Conservation (phyloP, 2,113 vertebrate genomes). For the Oreochromis aureus region DNA sequence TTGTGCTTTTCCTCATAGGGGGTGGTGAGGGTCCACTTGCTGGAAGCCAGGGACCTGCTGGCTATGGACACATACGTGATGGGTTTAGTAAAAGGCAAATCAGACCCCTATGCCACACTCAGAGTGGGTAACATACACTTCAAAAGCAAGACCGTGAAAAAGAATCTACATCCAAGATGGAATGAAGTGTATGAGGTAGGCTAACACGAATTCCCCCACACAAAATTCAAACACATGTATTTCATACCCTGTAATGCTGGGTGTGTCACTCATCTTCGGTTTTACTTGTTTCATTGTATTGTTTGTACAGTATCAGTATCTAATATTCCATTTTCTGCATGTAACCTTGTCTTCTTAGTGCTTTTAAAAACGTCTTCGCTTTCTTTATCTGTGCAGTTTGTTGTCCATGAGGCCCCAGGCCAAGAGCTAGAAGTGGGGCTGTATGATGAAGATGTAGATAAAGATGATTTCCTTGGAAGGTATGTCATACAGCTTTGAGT, state of each 20-base stretch:
- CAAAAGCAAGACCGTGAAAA: constrained; percentile 84
- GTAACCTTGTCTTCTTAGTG: not conserved
- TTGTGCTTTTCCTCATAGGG: constrained; percentile 71
- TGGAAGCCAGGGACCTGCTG: constrained; percentile 83
- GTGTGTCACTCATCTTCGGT: not conserved
- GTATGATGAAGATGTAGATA: constrained; percentile 90
- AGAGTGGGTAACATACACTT: constrained; percentile 75
- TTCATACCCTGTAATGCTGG: not conserved
- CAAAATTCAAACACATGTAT: not conserved
- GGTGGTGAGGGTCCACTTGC: constrained; percentile 83
- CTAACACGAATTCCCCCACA: not conserved
- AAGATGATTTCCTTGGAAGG: constrained; percentile 93
- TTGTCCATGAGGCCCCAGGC: constrained; percentile 90
- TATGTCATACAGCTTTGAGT: constrained; percentile 34
- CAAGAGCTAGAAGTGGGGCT: constrained; percentile 92
- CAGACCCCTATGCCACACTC: constrained; percentile 86
- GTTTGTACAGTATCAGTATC: not conserved
- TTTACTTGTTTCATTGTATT: not conserved
- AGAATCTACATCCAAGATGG: constrained; percentile 85
- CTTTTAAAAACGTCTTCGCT: not conserved
- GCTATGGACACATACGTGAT: constrained; percentile 85
- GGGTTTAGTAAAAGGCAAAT: constrained; percentile 88
- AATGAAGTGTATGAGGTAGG: constrained; percentile 89
- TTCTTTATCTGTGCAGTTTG: constrained; percentile 72
- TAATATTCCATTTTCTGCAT: not conserved